Base-by-base conservation (phyloP, 2,888 invertebrate genomes). In the Eugnorisma glareosa region DNA sequence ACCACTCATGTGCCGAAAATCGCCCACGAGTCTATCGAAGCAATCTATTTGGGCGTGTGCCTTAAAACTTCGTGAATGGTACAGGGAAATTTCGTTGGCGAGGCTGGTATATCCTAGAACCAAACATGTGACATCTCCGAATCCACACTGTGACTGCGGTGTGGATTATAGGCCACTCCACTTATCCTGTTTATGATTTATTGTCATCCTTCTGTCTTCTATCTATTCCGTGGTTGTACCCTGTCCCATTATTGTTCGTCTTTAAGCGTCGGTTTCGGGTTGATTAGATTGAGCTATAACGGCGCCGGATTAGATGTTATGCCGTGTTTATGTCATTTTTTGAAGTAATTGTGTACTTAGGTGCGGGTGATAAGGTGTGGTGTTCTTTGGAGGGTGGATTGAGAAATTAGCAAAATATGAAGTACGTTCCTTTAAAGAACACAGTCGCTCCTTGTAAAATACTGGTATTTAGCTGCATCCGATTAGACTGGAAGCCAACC, bases 261-360 rank as follows among this genome's bases (percentile, higher is more conserved):
- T 84, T 75, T 43, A 67, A 81, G 64, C 54, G 15, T 15, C 59
- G 31, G 73, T 85, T 83, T 67, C 37, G 73, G 73, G 77, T 85
- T 84, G 88, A 87, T 86, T 73, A 84, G 69, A 88, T 88, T 84
- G 80, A 86, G 88, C 70, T 71, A 66, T 80, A 70, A 84, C 68
- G 40, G 43, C 68, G 35, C 40, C 31, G 77, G 78, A 88, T 82
- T 78, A 77, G 70, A 67, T 64, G 59, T 75, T 48, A 86, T 70
- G 48, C 13, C 35, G 54, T 82, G 83, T 82, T 79, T 35, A 73
- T 67, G 64, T 75, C 1, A 71, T 71, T 86, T 78, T 75, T 78
- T 54, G 1, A 31, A 48, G 61, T 79, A 63, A 79, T 63, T 67
- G n/a, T 75, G 37, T 76, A 54, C 45, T 57, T 63, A 40, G 10